A percentile compares a stretch with the other conserved stretches of the same genome.
These are phyloP conservation scores for Iphiclides podalirius DNA, from an alignment of 2,888 invertebrate species.

Conservation along the genomic window DNA sequence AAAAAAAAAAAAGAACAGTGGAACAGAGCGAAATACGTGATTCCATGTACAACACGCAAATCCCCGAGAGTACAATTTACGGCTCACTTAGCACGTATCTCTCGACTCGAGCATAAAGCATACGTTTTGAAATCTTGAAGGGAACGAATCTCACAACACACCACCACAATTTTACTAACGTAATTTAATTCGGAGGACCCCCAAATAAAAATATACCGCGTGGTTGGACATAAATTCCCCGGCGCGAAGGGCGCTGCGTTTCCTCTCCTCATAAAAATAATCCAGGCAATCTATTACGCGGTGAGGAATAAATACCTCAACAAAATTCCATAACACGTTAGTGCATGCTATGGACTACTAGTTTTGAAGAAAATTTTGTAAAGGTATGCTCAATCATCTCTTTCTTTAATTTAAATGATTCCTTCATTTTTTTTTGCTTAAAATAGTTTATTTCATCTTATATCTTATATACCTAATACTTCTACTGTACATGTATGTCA, in stretches of 20 bases:
- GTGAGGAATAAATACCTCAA: no score
- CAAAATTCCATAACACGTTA: no score
- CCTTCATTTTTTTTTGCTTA: no score
- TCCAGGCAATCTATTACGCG: constrained; percentile 5
- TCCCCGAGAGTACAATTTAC: constrained; percentile 13
- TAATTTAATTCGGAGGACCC: constrained; percentile 20
- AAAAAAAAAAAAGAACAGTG: no score
- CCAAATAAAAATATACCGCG: constrained; percentile 11
- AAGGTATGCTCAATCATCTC: no score
- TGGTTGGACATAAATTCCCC: constrained; percentile 7
- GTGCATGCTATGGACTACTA: no score
- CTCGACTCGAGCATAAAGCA: constrained; percentile 10
- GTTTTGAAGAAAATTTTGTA: no score
- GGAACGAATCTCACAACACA: constrained; percentile 10
- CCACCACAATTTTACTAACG: not conserved
- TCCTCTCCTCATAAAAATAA: constrained; percentile 10
- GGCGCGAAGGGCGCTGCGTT: constrained; percentile 2
- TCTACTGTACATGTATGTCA: no score
- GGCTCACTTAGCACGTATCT: not conserved
- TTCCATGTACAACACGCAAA: constrained; percentile 10
- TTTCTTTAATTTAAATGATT: no score
- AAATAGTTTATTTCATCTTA: no score
- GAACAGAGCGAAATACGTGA: no score
- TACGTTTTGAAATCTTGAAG: constrained; percentile 14
- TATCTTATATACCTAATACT: no score